Conservation (phyloP, 2,888 invertebrate species). For the Mermis nigrescens region DNA sequence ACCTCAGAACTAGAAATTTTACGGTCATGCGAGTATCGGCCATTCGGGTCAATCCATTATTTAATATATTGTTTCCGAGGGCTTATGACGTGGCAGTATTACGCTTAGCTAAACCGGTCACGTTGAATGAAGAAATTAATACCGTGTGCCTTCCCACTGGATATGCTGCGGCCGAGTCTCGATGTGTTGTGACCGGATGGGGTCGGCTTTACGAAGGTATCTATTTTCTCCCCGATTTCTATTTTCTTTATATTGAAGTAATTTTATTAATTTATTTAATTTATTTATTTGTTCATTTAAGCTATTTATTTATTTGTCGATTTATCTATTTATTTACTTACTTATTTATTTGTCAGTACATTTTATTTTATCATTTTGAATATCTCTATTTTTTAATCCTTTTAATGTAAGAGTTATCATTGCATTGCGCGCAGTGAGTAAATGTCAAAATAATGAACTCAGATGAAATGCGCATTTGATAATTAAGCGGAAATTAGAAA, state of each 20-base stretch:
- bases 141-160: conserved; percentile 1
- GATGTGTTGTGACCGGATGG: conserved; percentile 4
- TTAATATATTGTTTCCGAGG: background rate
- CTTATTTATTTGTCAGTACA: too few species aligned
- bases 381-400: too few species aligned
- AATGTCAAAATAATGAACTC: too few species aligned
- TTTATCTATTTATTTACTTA: too few species aligned
- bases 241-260: background rate
- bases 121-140: background rate
- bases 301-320: too few species aligned
- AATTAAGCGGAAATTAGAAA: too few species aligned
- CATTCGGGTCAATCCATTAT: background rate
- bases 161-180: background rate
- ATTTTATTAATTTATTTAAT: background rate
- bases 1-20: background rate
- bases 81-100: background rate
- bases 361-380: too few species aligned
- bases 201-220: conserved; percentile 1
- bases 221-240: background rate
- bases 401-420: too few species aligned
- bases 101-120: background rate
- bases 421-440: too few species aligned
- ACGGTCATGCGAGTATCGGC: background rate
- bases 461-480: too few species aligned
- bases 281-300: too few species aligned